These are phyloP conservation scores for Berghia stephanieae DNA, from an alignment of 1,140 invertebrate species.

Conservation along the genomic window DNA sequence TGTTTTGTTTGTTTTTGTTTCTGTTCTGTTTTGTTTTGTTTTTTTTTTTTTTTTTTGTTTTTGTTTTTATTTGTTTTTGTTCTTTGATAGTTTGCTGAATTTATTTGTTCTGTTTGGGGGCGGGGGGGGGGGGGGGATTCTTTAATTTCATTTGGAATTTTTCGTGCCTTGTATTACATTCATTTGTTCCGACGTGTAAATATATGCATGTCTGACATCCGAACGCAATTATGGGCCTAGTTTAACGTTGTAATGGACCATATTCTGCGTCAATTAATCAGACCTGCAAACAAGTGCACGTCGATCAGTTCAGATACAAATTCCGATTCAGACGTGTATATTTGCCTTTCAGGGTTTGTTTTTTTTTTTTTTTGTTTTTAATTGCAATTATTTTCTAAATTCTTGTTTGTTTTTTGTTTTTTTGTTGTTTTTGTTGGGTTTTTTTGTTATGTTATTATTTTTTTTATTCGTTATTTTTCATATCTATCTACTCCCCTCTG, in stretches of 20 bases:
- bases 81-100: neutral
- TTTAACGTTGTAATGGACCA: neutral
- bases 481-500: too few species aligned
- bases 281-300: neutral
- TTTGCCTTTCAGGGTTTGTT: too few species aligned
- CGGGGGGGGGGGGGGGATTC: neutral
- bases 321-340: neutral
- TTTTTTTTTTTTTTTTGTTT: neutral
- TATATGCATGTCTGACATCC: neutral
- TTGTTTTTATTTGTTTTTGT: neutral
- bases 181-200: neutral
- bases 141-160: neutral
- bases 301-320: neutral
- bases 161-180: neutral
- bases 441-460: too few species aligned
- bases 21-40: neutral
- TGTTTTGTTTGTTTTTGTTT: too few species aligned
- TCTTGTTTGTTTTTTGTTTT: too few species aligned
- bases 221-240: neutral
- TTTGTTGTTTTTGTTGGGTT: too few species aligned
- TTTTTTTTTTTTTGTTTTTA: too few species aligned
- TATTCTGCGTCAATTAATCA: neutral
- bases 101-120: neutral
- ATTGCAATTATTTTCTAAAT: too few species aligned
- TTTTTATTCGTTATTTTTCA: too few species aligned